Conservation (phyloP, 2,797 vertebrate species). For the Silurus aristotelis region DNA sequence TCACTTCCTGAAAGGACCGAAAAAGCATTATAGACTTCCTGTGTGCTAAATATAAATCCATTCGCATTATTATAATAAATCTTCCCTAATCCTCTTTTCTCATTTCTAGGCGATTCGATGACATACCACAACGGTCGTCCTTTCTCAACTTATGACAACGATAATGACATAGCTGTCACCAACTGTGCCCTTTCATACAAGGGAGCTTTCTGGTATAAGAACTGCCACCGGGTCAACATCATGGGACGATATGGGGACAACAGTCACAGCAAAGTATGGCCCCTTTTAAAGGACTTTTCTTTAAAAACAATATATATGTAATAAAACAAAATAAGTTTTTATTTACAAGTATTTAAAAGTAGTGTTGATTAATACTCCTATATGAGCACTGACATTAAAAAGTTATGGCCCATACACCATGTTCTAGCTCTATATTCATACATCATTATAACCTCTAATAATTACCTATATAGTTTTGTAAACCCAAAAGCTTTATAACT, state of each 20-base stretch:
- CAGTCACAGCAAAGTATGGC: constrained; percentile 91
- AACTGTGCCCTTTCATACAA: constrained; percentile 97
- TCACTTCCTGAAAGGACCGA: not conserved
- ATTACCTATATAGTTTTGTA: not conserved
- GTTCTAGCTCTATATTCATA: not conserved
- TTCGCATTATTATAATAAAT: constrained; percentile 1
- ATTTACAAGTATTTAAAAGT: no score
- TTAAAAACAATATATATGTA: not conserved
- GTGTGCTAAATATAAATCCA: not conserved
- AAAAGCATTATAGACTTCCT: not conserved
- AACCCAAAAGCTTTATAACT: no score
- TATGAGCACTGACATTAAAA: not conserved
- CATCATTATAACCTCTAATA: not conserved
- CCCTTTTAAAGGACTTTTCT: not conserved
- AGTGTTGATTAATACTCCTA: no score
- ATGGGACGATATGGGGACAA: constrained; percentile 94
- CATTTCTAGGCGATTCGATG: constrained; percentile 89
- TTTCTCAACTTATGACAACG: constrained; percentile 93
- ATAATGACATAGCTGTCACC: constrained; percentile 94
- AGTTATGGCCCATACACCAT: not conserved
- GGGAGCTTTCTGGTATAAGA: constrained; percentile 98
- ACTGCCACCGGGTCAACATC: constrained; percentile 95
- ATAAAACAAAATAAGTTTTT: no score
- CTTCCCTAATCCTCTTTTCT: not conserved
- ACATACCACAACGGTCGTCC: constrained; percentile 90